Evolutionary conservation across 2,797 vertebrate genomes (phyloP).

Genomic region (Philypnodon macrostomus): DNA sequence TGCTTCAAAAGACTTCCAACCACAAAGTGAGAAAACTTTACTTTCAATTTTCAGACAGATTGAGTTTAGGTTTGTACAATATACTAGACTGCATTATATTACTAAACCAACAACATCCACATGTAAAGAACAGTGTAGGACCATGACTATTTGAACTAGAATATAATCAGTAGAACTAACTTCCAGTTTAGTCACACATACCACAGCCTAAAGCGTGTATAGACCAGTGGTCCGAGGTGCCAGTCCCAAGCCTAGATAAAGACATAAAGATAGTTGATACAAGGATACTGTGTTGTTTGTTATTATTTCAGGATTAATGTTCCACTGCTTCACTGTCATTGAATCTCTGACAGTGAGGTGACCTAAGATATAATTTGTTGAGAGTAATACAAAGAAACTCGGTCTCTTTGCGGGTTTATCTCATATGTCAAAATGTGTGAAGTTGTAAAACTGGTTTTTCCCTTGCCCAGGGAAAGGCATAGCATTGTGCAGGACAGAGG

Average conservation of each 20-base stretch:
- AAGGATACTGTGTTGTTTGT: no score
- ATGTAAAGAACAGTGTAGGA: no score
- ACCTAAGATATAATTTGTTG: background rate
- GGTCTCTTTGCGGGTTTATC: conserved; percentile 15
- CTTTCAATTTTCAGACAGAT: conserved; percentile 5
- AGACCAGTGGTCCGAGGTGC: no score
- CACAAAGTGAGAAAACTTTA: conserved; percentile 15
- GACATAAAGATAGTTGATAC: no score
- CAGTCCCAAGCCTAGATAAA: background rate
- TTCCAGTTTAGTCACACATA: conserved; percentile 23
- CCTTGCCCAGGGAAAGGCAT: conserved; percentile 8
- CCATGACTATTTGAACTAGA: background rate
- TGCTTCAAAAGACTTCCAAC: conserved; percentile 27
- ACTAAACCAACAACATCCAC: no score
- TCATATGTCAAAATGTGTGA: conserved; percentile 16
- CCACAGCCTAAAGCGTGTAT: background rate
- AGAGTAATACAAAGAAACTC: conserved; percentile 14
- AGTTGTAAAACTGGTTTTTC: conserved; percentile 40
- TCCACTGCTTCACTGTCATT: background rate
- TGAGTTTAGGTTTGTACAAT: background rate
- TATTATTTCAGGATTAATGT: no score
- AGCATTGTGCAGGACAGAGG: conserved; percentile 13
- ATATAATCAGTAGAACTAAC: conserved; percentile 10
- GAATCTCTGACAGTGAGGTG: background rate
- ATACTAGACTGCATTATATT: background rate